Conservation (phyloP, 53 echinoderm and acorn worm genomes). For the Glandiceps talaboti region DNA sequence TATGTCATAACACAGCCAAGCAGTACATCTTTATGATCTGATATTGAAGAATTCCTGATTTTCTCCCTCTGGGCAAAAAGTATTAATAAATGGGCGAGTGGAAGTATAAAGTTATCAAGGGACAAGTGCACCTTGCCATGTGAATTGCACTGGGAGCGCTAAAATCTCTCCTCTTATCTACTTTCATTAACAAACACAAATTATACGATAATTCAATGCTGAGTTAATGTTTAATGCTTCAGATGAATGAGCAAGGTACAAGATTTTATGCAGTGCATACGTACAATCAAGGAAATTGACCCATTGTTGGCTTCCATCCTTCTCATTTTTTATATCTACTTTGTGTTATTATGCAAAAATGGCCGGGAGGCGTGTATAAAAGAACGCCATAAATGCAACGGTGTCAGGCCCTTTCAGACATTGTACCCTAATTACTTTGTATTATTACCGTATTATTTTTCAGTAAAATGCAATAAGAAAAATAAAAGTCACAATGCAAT, state of each 20-base stretch:
- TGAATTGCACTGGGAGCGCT: not conserved
- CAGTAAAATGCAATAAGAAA: not conserved
- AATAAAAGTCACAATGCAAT: not conserved
- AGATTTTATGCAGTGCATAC: not conserved
- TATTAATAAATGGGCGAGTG: not conserved
- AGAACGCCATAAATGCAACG: not conserved
- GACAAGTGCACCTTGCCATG: not conserved
- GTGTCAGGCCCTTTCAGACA: not conserved
- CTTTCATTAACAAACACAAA: not conserved
- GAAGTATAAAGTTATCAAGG: not conserved
- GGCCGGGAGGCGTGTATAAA: not conserved
- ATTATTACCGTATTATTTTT: not conserved
- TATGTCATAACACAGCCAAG: too few species aligned
- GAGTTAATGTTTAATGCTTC: not conserved
- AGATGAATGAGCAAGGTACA: not conserved
- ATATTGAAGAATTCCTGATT: too few species aligned
- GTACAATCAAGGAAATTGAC: not conserved
- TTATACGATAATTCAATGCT: not conserved
- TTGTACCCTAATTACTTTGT: not conserved
- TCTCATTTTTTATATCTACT: not conserved
- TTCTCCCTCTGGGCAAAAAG: not conserved
- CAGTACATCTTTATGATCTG: too few species aligned
- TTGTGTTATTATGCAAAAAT: not conserved
- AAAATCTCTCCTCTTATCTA: not conserved
- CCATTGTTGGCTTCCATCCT: not conserved